Base-by-base conservation (phyloP, 2,113 vertebrate species). In the Syngnathus typhle region DNA sequence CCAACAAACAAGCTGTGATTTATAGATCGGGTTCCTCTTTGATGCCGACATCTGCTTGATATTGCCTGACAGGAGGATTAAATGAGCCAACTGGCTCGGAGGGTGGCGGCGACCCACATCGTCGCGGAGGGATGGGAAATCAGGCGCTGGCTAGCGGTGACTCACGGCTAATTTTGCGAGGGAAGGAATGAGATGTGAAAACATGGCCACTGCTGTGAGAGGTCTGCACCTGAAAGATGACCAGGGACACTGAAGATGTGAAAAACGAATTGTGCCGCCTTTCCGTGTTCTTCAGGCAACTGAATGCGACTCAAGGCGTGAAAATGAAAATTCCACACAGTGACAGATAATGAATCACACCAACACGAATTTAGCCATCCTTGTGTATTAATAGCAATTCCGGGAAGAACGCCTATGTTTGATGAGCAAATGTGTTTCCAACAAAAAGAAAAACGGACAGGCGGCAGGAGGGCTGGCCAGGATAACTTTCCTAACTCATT, bases 1-100 rank as follows among this genome's bases (percentile, higher is more conserved):
- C 77, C 83, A 86, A 86, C 77, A 84, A 80, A 85, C 87, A 88
- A 84, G 76, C 87, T 78, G 76, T 84, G 87, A 89, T 89, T 90
- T 86, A 89, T 85, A 85, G 72, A 89, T 87, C 73, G 70, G 27
- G 82, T 76, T 83, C 77, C 73, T 81, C 87, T 91, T 89, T 91
- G 87, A 90, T 86, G 88, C 81, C 76, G 87, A 87, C 85, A 86
- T 90, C 85, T 91, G 85, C 87, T 89, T 86, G 85, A 89, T 86
- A 87, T 84, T 79, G 75, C 76, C 79, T 85, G 86, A 88, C 74
- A 71, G 78, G 80, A 55, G 78, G 85, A 84, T 85, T 84, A 81
- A 84, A 82, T 86, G 79, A 87, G 83, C 73, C 76, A 84, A 83
- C 75, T 73, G 78, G 71, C 76, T 87, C 60, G 71, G 76, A 77